phyloP scores from a whole-genome alignment of 2,113 vertebrate genomes.

The Psittacula cyanocephala region DNA sequence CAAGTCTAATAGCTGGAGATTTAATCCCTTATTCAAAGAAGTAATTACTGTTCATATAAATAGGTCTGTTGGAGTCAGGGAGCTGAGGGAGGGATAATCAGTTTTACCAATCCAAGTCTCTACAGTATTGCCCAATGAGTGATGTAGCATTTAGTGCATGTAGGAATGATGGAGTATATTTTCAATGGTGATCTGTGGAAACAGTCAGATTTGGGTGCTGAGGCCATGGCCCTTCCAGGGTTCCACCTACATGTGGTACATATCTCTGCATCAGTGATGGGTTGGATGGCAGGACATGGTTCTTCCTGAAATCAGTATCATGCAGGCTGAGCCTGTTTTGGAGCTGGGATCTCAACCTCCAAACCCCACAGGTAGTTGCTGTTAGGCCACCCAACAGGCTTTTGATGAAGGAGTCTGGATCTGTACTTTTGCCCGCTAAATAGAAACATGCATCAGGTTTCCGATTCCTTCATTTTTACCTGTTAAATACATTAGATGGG shows the following conservation, averaged over 20 bases:
- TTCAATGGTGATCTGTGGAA: not conserved
- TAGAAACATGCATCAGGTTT: not conserved
- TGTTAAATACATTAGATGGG: not conserved
- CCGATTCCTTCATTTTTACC: not conserved
- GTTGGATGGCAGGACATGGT: not conserved
- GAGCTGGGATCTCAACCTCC: not conserved
- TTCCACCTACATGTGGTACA: rapidly evolving
- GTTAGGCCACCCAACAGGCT: not conserved
- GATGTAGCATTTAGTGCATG: not conserved
- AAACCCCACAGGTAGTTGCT: not conserved
- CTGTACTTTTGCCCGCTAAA: not conserved
- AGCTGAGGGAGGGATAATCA: not conserved
- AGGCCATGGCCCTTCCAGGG: not conserved
- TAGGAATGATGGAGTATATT: not conserved
- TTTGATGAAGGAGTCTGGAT: not conserved
- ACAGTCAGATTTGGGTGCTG: not conserved
- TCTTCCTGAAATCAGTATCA: not conserved
- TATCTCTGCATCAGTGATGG: not conserved
- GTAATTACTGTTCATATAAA: conserved; percentile 40
- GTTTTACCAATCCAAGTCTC: not conserved
- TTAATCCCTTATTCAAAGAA: conserved; percentile 35
- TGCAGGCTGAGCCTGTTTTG: not conserved
- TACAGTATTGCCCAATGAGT: not conserved
- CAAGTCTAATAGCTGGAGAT: conserved; percentile 18
- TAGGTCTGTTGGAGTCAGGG: conserved; percentile 33